Evolutionary conservation across 1,140 invertebrate genomes (phyloP).

Genomic region (Scaptodrosophila lebanonensis): DNA sequence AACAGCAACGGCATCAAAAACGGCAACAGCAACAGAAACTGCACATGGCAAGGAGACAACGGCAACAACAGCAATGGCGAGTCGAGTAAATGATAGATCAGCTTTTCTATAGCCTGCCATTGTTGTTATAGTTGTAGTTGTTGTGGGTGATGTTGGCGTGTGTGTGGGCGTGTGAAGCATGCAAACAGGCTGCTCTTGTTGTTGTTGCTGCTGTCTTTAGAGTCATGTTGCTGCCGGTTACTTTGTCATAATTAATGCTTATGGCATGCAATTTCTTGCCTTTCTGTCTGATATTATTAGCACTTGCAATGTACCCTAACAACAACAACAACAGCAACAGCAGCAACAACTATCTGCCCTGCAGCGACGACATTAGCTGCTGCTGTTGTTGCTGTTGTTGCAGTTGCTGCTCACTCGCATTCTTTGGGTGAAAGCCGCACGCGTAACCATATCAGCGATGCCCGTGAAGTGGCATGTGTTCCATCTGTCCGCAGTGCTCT

Average conservation of each 20-base stretch:
- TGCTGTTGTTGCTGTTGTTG: slow-evolving; percentile 26
- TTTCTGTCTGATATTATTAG: slow-evolving; percentile 30
- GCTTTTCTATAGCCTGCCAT: slow-evolving; percentile 35
- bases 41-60: too few species aligned
- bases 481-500: too few species aligned
- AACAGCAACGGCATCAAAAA: slow-evolving; percentile 17
- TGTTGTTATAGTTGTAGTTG: slow-evolving; percentile 4
- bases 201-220: neutral
- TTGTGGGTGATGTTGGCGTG: neutral
- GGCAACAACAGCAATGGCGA: slow-evolving; percentile 6
- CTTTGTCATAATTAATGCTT: slow-evolving; percentile 62
- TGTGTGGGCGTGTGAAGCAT: slow-evolving; percentile 42
- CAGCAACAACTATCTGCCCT: slow-evolving; percentile 20
- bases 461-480: too few species aligned
- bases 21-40: neutral
- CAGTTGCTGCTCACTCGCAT: slow-evolving; percentile 42
- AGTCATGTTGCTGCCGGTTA: slow-evolving; percentile 38
- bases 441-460: slow-evolving; percentile 10
- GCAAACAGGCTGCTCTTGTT: slow-evolving; percentile 9
- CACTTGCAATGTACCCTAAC: slow-evolving; percentile 5
- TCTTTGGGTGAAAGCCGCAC: slow-evolving; percentile 62
- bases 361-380: slow-evolving; percentile 47
- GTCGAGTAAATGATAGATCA: slow-evolving; percentile 39
- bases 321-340: slow-evolving; percentile 9
- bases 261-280: slow-evolving; percentile 41